Conservation (phyloP, 1,140 invertebrate species). For the Centruroides sculpturatus region DNA sequence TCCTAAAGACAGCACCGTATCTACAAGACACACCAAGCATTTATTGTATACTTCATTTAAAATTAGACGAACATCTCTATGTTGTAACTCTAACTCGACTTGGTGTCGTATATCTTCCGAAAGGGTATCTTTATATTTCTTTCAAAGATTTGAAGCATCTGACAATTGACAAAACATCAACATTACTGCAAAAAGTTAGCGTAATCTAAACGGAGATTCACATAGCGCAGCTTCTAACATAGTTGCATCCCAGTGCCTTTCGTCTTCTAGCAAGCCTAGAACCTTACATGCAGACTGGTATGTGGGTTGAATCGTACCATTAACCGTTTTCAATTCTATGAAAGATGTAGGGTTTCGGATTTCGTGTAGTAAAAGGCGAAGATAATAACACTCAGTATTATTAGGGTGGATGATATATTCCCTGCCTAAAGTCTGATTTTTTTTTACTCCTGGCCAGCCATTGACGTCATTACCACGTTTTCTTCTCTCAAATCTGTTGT, state of each 20-base stretch:
- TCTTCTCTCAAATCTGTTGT: background rate
- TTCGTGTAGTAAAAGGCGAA: constrained; percentile 30
- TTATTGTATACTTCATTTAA: too few relatives aligned
- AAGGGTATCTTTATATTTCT: constrained; percentile 9
- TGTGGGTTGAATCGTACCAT: too few relatives aligned
- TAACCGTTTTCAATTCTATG: constrained; percentile 28
- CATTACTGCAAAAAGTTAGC: constrained; percentile 27
- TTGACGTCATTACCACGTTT: background rate
- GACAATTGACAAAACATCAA: constrained; percentile 24
- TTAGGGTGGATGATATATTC: constrained; percentile 9
- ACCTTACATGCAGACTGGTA: constrained; percentile 30
- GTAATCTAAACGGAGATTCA: constrained; percentile 22
- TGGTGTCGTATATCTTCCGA: constrained; percentile 13
- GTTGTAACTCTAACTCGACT: too few relatives aligned
- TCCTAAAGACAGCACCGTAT: too few relatives aligned
- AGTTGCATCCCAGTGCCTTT: constrained; percentile 27
- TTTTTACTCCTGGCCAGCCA: background rate
- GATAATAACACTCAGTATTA: constrained; percentile 27
- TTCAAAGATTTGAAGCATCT: constrained; percentile 11
- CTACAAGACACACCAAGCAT: too few relatives aligned
- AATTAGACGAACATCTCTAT: too few relatives aligned
- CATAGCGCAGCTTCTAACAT: constrained; percentile 26
- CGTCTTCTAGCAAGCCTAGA: constrained; percentile 25
- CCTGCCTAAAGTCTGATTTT: constrained; percentile 3
- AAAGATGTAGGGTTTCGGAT: constrained; percentile 29